These are phyloP conservation scores for Cyrtodaria siliqua DNA, from an alignment of 2,888 invertebrate species.

Conservation along the genomic window DNA sequence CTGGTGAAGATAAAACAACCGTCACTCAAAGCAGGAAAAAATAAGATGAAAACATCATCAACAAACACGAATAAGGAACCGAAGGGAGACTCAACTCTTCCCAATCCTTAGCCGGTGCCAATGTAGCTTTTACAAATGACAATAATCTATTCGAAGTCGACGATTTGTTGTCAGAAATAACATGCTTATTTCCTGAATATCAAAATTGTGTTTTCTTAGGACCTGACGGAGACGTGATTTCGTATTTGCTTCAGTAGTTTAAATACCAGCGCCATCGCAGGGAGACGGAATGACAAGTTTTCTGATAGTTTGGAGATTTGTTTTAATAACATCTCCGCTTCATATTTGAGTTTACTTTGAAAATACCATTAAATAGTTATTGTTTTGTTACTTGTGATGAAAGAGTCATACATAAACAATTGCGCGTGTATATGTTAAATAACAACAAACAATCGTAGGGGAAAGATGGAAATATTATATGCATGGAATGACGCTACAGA, in stretches of 20 bases:
- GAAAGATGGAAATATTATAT: too few species aligned
- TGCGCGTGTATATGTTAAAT: neutral
- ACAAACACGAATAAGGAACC: too few species aligned
- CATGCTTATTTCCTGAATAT: slow-evolving; percentile 53
- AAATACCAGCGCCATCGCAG: neutral
- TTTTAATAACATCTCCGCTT: slow-evolving; percentile 47
- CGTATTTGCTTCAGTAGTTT: slow-evolving; percentile 8
- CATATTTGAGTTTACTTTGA: slow-evolving; percentile 52
- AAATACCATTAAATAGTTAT: slow-evolving; percentile 38
- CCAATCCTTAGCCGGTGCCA: too few species aligned
- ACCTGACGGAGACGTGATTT: slow-evolving; percentile 16
- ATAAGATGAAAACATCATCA: slow-evolving; percentile 27
- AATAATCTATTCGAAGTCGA: too few species aligned
- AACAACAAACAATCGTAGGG: neutral
- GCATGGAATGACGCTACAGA: too few species aligned
- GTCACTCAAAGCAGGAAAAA: too few species aligned
- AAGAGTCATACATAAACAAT: slow-evolving; percentile 40
- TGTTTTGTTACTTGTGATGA: slow-evolving; percentile 16
- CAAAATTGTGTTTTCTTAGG: slow-evolving; percentile 50
- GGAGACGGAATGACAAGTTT: neutral
- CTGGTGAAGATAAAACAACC: too few species aligned
- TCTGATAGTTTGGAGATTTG: slow-evolving; percentile 43
- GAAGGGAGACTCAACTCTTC: too few species aligned
- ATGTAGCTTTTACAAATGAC: too few species aligned
- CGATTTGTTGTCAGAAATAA: slow-evolving; percentile 53